phyloP scores from a whole-genome alignment of 2,888 invertebrate species.

The Pammene aurita region DNA sequence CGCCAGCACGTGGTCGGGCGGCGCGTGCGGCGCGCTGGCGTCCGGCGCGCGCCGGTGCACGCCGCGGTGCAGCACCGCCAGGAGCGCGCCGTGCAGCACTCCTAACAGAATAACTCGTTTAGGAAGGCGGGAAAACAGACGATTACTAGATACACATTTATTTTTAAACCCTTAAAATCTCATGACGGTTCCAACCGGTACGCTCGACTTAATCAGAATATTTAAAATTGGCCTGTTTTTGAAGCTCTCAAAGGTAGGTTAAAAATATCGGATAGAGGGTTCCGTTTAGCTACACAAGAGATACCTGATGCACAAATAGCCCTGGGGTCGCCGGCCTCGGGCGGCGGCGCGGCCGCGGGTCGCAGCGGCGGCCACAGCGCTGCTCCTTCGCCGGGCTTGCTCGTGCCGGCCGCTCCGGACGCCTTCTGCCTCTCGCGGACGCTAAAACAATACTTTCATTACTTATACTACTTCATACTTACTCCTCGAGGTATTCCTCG shows the following conservation, averaged over 20 bases:
- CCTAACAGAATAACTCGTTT: constrained; percentile 61
- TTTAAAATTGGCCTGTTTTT: too few relatives aligned
- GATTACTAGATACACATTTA: too few relatives aligned
- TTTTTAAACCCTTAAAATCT: too few relatives aligned
- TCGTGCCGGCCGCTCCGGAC: constrained; percentile 44
- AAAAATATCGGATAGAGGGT: too few relatives aligned
- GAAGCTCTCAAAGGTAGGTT: too few relatives aligned
- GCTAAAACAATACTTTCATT: constrained; percentile 49
- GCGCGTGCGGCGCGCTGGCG: constrained; percentile 79
- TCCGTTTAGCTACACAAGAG: too few relatives aligned
- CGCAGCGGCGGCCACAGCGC: constrained; percentile 77
- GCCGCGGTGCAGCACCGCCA: constrained; percentile 68
- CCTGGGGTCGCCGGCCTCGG: constrained; percentile 69
- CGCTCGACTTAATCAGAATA: too few relatives aligned
- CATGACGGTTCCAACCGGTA: too few relatives aligned
- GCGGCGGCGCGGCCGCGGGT: constrained; percentile 53
- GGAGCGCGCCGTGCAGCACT: constrained; percentile 88
- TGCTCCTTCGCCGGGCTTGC: constrained; percentile 38
- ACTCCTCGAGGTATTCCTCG: too few relatives aligned
- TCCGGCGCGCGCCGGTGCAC: constrained; percentile 87
- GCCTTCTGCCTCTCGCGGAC: constrained; percentile 71
- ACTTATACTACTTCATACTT: background rate
- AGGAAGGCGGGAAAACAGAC: too few relatives aligned
- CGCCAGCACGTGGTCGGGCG: constrained; percentile 94
- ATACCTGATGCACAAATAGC: constrained; percentile 65